Evolutionary conservation across 2,797 vertebrate genomes (phyloP), one percentile per base, ranked within the genome.

Genomic region (Cyprinella venusta): DNA sequence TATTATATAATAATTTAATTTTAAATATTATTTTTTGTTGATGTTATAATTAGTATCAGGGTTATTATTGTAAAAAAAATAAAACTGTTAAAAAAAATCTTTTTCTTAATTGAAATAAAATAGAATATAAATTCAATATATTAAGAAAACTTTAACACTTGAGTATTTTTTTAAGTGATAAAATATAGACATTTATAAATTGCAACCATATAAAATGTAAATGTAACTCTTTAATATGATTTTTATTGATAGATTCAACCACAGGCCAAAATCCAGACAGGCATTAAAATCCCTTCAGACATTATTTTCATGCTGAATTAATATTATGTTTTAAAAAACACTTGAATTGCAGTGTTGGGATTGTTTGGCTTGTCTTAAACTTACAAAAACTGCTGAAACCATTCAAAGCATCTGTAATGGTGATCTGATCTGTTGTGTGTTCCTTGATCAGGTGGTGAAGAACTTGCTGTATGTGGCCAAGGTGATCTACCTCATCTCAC

Each of bases 401-500:
- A 0, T 26, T 61, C 12, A 63, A 15, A 63, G 61, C 26, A 61
- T 61, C 24, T 26, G 15, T 21, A 2, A 15, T 45, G 38, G 38
- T 69, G 38, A 40, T 69, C 38, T 69, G 38, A 69, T 45, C 61
- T 59, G n/a, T 18, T 19, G n/a, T 81, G 1, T 81, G 21, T n/a
- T 54, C 6, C 26, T 33, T 61, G 0, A 70, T 26, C 92, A 99
- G 98, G 95, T 99, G 82, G 92, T 98, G 88, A 99, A 99, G 94
- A 99, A 99, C 91, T 93, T 99, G 86, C 92, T 99, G 83, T 99
- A 98, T 15, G 92, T 98, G 21, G 96, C 96, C 59, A 98, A 98
- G 90, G 96, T 98, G 85, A 92, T 99, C 76, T 96, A 97, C 91
- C 94, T 97, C 77, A 88, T 99, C 76, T 95, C 94, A 15, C 95